These are phyloP conservation scores for Drosophila glabriapex DNA, from an alignment of 2,888 invertebrate genomes.

Conservation along the genomic window DNA sequence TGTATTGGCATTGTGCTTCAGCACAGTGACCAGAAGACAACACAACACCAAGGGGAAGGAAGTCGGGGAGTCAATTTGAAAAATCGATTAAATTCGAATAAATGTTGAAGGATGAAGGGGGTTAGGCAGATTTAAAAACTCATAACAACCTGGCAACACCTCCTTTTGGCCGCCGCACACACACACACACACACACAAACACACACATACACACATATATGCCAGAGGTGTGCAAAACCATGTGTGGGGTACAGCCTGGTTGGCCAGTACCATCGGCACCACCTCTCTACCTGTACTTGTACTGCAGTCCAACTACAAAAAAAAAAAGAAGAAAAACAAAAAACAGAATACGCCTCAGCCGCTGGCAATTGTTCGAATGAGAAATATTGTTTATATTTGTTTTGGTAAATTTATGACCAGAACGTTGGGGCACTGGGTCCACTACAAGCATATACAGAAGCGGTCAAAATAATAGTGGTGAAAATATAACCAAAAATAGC, in stretches of 20 bases:
- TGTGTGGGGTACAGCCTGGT: slow-evolving; percentile 67
- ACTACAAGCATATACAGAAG: background rate
- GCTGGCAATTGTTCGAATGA: slow-evolving; percentile 60
- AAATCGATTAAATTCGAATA: slow-evolving; percentile 85
- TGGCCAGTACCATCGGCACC: background rate
- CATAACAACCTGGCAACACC: slow-evolving; percentile 84
- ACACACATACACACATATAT: background rate
- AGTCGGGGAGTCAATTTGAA: slow-evolving; percentile 70
- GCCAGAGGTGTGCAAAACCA: slow-evolving; percentile 65
- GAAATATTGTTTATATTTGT: slow-evolving; percentile 63
- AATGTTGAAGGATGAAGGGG: slow-evolving; percentile 77
- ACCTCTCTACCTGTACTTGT: background rate
- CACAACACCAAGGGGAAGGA: background rate
- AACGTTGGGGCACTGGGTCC: slow-evolving; percentile 21
- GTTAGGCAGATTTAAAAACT: slow-evolving; percentile 83
- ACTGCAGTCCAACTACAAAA: slow-evolving; percentile 12
- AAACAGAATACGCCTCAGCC: slow-evolving; percentile 32
- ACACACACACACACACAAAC: slow-evolving; percentile 7
- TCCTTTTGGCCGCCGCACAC: slow-evolving; percentile 62
- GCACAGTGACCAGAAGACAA: slow-evolving; percentile 31
- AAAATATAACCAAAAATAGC: background rate
- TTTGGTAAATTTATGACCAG: slow-evolving; percentile 72
- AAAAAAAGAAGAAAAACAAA: background rate
- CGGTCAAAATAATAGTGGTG: background rate
- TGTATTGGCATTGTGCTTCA: slow-evolving; percentile 37